phyloP scores from a whole-genome alignment of 2,888 invertebrate species.

The Meteorus cinctellus region DNA sequence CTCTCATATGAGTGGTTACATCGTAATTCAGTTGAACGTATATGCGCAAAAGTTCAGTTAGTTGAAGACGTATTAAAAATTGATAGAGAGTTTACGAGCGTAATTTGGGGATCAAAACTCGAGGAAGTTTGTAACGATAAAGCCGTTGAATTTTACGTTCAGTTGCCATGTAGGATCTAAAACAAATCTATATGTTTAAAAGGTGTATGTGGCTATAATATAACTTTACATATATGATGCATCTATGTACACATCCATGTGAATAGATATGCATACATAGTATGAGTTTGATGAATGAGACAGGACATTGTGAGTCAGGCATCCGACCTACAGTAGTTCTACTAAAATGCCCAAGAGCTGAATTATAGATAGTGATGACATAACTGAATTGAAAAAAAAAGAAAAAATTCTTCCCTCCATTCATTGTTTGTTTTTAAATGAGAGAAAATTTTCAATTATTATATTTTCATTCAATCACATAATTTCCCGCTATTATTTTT shows the following conservation, averaged over 20 bases:
- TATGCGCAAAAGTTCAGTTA: constrained; percentile 22
- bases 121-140: constrained; percentile 43
- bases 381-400: no score
- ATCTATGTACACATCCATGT: no score
- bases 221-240: background rate
- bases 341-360: no score
- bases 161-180: background rate
- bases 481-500: no score
- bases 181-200: constrained; percentile 4
- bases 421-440: no score
- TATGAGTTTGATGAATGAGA: background rate
- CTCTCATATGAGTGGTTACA: background rate
- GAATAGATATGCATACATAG: background rate
- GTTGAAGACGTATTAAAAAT: constrained; percentile 41
- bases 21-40: constrained; percentile 22
- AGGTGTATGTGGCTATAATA: constrained; percentile 13
- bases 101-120: constrained; percentile 49
- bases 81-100: constrained; percentile 50
- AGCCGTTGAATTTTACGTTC: constrained; percentile 28
- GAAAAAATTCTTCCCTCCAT: no score
- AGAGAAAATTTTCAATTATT: no score
- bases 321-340: no score
- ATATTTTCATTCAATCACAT: no score
- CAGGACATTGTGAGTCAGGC: background rate
- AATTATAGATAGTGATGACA: no score